Base-by-base conservation (phyloP, 2,797 vertebrate species). In the Enteromius mattozi region DNA sequence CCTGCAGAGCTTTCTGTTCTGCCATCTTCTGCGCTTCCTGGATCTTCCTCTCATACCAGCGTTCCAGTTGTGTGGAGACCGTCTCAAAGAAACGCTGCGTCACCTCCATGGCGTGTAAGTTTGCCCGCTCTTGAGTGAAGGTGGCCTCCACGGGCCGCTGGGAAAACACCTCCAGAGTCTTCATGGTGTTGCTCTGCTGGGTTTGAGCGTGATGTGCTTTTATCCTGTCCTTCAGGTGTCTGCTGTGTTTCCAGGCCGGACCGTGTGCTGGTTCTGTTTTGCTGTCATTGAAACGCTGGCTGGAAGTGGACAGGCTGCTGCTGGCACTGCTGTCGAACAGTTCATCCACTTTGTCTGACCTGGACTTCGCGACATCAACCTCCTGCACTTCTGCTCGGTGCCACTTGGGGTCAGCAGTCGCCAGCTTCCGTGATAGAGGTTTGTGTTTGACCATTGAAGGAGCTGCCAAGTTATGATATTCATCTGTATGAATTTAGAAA, bases 41-140 rank as follows among this genome's bases (percentile, higher is more conserved):
- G 16, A 97, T 93, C 92, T 97, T 97, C 80, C 96, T 95, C 63
- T 97, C 94, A 0, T 97, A 98, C 97, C 97, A 98, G 81, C 94
- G 94, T 89, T 98, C 97, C 95, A 98, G 92, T 92, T 98, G 96
- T 0, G 93, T 91, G 5, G 97, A 96, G 35, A 98, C 96, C 0
- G 96, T 96, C 90, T 98, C 96, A n/a, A 98, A 97, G 91, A 98
- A 98, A 78, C 94, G 95, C 91, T 97, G 96, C 0, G 97, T 97
- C 65, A 96, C 95, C 92, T 96, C 96, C 86, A 95, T 89, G 1
- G 95, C 95, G 63, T 97, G 96, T 49, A 96, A 93, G 30, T 94
- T 93, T 83, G 94, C 94, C 85, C 93, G 94, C 79, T 91, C 80
- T 0, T 91, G 92, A 33, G 87, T 89, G 77, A 90, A 91, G 0